phyloP scores from a whole-genome alignment of 2,113 vertebrate species.

The Leiothrix lutea region DNA sequence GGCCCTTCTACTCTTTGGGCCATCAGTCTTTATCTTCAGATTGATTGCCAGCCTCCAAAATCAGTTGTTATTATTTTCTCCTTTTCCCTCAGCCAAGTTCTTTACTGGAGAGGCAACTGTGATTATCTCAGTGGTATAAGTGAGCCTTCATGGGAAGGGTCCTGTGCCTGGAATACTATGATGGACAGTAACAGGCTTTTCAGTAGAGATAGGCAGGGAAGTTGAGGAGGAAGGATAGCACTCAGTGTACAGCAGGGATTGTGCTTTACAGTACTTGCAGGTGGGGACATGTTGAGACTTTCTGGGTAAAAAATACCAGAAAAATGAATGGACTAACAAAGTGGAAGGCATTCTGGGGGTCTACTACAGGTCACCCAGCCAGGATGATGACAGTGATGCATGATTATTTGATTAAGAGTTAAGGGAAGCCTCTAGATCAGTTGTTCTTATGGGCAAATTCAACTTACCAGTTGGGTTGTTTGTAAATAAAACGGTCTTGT shows the following conservation, averaged over 20 bases:
- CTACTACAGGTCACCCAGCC: neutral
- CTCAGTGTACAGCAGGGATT: neutral
- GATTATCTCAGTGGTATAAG: neutral
- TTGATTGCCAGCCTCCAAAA: neutral
- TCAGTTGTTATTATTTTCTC: neutral
- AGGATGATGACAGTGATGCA: neutral
- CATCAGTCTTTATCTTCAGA: neutral
- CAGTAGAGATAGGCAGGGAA: neutral
- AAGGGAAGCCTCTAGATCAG: neutral
- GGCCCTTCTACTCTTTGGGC: neutral
- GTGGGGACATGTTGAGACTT: neutral
- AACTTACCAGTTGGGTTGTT: neutral
- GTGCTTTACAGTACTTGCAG: neutral
- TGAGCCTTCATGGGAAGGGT: neutral
- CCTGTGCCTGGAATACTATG: neutral
- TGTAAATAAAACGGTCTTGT: neutral
- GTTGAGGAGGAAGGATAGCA: neutral
- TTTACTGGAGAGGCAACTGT: neutral
- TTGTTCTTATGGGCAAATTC: neutral
- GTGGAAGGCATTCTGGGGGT: fast-evolving
- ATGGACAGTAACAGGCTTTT: neutral
- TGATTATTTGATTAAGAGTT: neutral
- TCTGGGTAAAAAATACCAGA: neutral
- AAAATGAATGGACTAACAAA: neutral
- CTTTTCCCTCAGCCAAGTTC: neutral